These are phyloP conservation scores for Ptilonorhynchus violaceus DNA, from an alignment of 2,113 vertebrate species.

Conservation along the genomic window DNA sequence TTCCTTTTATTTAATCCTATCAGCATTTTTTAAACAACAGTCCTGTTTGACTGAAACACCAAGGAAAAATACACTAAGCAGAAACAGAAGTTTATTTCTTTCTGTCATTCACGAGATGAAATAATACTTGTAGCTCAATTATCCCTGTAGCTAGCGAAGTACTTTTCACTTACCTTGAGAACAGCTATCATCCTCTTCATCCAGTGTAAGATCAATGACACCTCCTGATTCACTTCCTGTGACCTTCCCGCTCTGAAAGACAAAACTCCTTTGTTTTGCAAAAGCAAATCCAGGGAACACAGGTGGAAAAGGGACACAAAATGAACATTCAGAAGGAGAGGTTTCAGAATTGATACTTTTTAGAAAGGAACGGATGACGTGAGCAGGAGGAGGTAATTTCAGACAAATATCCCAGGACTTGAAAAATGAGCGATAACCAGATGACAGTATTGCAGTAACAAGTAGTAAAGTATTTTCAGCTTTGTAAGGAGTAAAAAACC, in stretches of 20 bases:
- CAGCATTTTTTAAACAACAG: neutral
- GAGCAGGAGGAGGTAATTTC: neutral
- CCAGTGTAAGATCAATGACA: conserved; percentile 83
- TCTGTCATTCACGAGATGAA: neutral
- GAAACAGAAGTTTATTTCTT: neutral
- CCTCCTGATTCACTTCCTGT: conserved; percentile 64
- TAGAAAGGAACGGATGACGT: neutral
- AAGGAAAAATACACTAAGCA: neutral
- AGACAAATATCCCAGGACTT: neutral
- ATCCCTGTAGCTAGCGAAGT: neutral
- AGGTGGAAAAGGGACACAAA: neutral
- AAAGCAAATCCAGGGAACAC: conserved; percentile 40
- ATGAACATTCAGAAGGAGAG: neutral
- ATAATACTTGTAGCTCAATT: neutral
- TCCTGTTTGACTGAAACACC: neutral
- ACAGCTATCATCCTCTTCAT: conserved; percentile 76
- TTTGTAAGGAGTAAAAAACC: neutral
- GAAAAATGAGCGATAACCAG: neutral
- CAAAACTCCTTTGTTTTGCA: conserved; percentile 66
- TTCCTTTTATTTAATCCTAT: neutral
- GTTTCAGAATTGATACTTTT: neutral
- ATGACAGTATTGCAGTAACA: neutral
- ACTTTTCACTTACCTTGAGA: conserved; percentile 64
- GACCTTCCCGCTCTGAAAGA: conserved; percentile 75
- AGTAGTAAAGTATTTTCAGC: neutral